Conservation (phyloP, 2,888 invertebrate genomes). For the Tiliacea aurago region DNA sequence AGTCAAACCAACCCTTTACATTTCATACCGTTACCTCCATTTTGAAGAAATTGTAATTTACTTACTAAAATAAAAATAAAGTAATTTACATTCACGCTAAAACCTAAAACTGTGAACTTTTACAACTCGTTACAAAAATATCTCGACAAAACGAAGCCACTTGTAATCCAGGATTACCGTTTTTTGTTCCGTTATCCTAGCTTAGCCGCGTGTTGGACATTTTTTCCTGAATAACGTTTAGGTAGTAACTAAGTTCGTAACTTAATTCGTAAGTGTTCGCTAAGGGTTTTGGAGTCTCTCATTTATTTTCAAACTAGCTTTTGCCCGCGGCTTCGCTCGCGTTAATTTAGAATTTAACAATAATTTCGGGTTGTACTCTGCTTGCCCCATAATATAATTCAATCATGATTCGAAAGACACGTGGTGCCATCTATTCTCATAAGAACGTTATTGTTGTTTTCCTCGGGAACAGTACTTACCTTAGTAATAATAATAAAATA, state of each 20-base stretch:
- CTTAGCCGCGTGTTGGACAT: conserved; percentile 22
- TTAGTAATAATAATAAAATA: no score
- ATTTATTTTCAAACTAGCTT: neutral
- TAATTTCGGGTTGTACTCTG: no score
- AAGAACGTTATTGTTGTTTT: no score
- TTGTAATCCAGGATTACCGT: conserved; percentile 38
- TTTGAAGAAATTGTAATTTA: neutral
- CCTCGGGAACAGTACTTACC: no score
- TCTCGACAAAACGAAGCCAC: conserved; percentile 31
- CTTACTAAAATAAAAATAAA: neutral
- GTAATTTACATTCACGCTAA: neutral
- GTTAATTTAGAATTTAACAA: no score
- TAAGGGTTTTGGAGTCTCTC: neutral
- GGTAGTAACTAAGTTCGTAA: conserved; percentile 1
- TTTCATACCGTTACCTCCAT: neutral
- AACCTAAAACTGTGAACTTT: neutral
- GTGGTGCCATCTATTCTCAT: no score
- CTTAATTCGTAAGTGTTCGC: neutral
- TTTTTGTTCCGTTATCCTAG: conserved; percentile 37
- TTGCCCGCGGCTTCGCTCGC: no score
- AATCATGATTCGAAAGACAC: no score
- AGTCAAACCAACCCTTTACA: no score
- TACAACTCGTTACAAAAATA: conserved; percentile 41
- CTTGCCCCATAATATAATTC: no score
- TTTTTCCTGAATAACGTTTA: conserved; percentile 28